Percentiles rank a stretch among this genome's conserved stretches.
Conservation (phyloP, 1,140 invertebrate species). For the Pantala flavescens region DNA sequence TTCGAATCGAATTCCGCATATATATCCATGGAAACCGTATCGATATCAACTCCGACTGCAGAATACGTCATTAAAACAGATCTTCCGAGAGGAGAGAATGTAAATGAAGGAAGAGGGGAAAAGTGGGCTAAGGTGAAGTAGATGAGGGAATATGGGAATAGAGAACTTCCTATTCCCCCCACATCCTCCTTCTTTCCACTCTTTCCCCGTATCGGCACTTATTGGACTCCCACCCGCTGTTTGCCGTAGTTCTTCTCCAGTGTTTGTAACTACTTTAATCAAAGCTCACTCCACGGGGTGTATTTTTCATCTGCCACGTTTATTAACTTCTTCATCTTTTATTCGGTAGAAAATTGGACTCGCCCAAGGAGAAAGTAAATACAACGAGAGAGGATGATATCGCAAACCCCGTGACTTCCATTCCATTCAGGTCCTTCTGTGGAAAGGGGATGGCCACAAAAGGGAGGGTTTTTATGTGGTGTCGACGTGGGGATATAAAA, state of each 20-base stretch:
- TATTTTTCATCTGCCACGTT: constrained; percentile 23
- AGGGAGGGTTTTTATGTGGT: background rate
- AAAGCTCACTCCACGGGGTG: constrained; percentile 15
- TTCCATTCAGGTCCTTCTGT: background rate
- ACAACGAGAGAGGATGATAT: constrained; percentile 21
- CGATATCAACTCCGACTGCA: too few relatives aligned
- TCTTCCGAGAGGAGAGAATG: too few relatives aligned
- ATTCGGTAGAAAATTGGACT: constrained; percentile 34
- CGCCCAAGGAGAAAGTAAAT: constrained; percentile 32
- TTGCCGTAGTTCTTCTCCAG: constrained; percentile 14
- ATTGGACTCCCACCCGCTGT: background rate
- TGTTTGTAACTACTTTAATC: constrained; percentile 19
- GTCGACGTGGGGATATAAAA: background rate
- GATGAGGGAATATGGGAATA: too few relatives aligned
- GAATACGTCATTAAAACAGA: too few relatives aligned
- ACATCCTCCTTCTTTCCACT: background rate
- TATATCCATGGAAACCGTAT: too few relatives aligned
- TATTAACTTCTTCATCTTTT: constrained; percentile 36
- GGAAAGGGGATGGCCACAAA: background rate
- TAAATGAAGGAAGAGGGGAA: too few relatives aligned
- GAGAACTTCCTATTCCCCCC: background rate
- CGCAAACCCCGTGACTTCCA: background rate
- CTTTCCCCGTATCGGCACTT: background rate
- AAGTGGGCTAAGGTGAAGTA: too few relatives aligned
- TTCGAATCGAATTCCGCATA: too few relatives aligned